Evolutionary conservation across 1,140 invertebrate species (phyloP).

Genomic region (Aphis craccivora): DNA sequence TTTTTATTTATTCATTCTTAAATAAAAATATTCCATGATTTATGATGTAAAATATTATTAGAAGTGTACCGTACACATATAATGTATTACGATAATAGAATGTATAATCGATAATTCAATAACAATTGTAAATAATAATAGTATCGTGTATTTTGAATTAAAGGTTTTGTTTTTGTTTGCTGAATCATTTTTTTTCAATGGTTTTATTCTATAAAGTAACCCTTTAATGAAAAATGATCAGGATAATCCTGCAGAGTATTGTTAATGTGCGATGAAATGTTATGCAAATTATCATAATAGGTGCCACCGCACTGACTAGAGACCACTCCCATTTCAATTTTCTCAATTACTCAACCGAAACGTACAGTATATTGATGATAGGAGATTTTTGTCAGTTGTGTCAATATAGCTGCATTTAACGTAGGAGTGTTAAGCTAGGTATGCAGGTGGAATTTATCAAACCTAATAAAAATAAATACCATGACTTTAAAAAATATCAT

Average conservation of each 20-base stretch:
- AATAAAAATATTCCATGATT: background rate
- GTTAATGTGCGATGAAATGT: conserved; percentile 40
- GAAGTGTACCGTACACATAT: background rate
- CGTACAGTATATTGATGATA: background rate
- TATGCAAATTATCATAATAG: conserved; percentile 40
- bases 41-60: background rate
- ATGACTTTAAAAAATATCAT: conserved; percentile 20
- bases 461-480: conserved; percentile 12
- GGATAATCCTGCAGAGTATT: conserved; percentile 4
- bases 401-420: conserved; percentile 12
- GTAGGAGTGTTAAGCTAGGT: background rate
- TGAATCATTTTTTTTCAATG: background rate
- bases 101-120: background rate
- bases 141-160: background rate
- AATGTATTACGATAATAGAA: background rate
- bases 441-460: conserved; percentile 5
- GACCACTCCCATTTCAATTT: conserved; percentile 55
- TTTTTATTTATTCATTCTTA: background rate
- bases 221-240: conserved; percentile 42
- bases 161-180: background rate
- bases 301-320: background rate
- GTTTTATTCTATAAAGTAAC: background rate
- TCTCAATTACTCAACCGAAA: conserved; percentile 42
- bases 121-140: background rate
- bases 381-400: conserved; percentile 38